Percentiles rank a stretch among this genome's conserved stretches.
Evolutionary conservation across 2,797 vertebrate species (phyloP).

Genomic region (Halcyon leucocephala): DNA sequence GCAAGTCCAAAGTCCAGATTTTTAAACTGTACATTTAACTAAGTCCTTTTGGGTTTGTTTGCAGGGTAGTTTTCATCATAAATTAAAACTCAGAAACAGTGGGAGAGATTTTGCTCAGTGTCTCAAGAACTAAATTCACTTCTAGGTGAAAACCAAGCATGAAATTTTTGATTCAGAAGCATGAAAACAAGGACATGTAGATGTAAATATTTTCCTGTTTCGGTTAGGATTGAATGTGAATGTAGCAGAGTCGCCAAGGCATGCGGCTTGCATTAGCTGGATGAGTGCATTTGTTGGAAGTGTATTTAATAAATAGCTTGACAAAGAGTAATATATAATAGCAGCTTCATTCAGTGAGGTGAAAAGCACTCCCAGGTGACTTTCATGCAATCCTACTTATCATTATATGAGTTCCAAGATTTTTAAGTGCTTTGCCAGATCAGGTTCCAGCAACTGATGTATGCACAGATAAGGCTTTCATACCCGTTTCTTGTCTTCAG

Average conservation of each 20-base stretch:
- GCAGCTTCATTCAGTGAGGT: neutral
- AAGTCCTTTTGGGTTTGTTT: neutral
- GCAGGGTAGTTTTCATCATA: neutral
- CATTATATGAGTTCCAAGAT: neutral
- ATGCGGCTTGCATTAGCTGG: neutral
- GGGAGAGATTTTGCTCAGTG: neutral
- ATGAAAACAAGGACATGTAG: neutral
- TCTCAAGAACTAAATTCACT: neutral
- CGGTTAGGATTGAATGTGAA: neutral
- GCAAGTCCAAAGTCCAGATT: neutral
- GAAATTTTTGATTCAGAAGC: neutral
- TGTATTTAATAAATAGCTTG: neutral
- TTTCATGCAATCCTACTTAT: neutral
- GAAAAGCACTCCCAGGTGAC: slow-evolving; percentile 9
- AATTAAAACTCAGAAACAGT: neutral
- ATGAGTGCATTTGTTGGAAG: neutral
- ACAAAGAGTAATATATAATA: neutral
- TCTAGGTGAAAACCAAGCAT: neutral
- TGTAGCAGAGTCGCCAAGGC: neutral
- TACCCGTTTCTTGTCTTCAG: neutral
- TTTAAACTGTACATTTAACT: neutral
- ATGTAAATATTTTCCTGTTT: neutral
- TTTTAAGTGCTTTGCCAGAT: neutral
- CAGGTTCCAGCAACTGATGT: neutral
- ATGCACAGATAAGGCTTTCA: neutral